Percentiles rank a stretch among this genome's conserved stretches.
Evolutionary conservation across 2,797 vertebrate genomes (phyloP).

Genomic region (Smutsia temminckii): DNA sequence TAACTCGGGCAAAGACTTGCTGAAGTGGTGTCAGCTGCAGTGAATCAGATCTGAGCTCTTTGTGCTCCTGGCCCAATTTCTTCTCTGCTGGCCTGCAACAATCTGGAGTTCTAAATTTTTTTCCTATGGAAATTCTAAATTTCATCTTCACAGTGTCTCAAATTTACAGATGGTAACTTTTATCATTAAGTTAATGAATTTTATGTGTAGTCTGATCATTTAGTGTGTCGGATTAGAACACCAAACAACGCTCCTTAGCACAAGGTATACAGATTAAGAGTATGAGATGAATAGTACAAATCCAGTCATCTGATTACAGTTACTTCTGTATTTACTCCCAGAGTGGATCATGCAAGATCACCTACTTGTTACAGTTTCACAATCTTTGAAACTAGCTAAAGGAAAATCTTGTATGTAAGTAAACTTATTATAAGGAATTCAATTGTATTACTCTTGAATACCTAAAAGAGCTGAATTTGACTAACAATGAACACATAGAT

Average conservation of each 20-base stretch:
- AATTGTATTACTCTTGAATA: not conserved
- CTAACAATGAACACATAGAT: not conserved
- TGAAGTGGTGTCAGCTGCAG: not conserved
- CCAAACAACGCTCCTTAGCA: not conserved
- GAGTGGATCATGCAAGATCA: not conserved
- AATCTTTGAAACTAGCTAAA: not conserved
- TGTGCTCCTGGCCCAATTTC: not conserved
- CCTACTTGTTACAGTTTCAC: not conserved
- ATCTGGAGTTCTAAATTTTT: not conserved
- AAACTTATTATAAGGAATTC: not conserved
- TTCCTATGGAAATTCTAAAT: not conserved
- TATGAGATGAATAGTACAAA: not conserved
- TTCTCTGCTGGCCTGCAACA: not conserved
- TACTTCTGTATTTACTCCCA: not conserved
- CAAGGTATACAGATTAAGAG: not conserved
- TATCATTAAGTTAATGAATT: not conserved
- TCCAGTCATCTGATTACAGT: not conserved
- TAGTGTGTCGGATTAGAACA: not conserved
- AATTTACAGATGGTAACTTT: not conserved
- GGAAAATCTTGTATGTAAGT: not conserved
- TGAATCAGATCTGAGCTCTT: not conserved
- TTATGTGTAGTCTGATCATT: not conserved
- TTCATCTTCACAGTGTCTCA: constrained; percentile 3
- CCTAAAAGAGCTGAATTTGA: not conserved
- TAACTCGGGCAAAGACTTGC: not conserved